Conservation (phyloP, 2,113 vertebrate species). For the Nymphicus hollandicus region DNA sequence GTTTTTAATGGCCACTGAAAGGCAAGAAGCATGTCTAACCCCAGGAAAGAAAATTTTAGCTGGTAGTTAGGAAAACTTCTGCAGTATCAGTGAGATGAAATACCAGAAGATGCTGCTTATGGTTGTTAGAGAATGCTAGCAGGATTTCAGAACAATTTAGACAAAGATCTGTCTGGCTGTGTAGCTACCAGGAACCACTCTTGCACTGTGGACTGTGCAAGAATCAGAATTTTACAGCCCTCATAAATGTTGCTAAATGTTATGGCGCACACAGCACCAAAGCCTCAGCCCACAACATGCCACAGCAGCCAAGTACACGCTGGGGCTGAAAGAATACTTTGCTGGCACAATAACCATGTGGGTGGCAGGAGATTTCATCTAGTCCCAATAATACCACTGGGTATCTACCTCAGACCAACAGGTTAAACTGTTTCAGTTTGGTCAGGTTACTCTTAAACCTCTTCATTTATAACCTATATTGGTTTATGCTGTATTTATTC, state of each 20-base stretch:
- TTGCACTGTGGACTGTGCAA: neutral
- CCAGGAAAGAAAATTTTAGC: neutral
- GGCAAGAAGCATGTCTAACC: neutral
- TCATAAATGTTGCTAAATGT: neutral
- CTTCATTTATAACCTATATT: neutral
- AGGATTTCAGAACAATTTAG: neutral
- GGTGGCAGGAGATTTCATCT: neutral
- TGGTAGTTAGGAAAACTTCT: neutral
- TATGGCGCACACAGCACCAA: neutral
- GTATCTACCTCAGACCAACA: neutral
- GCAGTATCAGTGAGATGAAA: neutral
- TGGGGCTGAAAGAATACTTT: neutral
- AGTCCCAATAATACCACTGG: neutral
- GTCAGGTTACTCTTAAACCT: neutral
- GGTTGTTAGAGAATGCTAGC: neutral
- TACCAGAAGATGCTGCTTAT: neutral
- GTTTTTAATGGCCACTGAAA: neutral
- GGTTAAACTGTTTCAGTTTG: neutral
- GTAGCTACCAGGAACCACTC: neutral
- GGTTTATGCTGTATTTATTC: neutral
- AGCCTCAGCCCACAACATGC: neutral
- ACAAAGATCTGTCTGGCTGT: neutral
- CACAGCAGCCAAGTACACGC: neutral
- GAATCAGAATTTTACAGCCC: neutral
- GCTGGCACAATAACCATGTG: neutral